Percentiles rank a stretch among this genome's conserved stretches.
Evolutionary conservation across 2,797 vertebrate species (phyloP).

Genomic region (Aythya fuligula): DNA sequence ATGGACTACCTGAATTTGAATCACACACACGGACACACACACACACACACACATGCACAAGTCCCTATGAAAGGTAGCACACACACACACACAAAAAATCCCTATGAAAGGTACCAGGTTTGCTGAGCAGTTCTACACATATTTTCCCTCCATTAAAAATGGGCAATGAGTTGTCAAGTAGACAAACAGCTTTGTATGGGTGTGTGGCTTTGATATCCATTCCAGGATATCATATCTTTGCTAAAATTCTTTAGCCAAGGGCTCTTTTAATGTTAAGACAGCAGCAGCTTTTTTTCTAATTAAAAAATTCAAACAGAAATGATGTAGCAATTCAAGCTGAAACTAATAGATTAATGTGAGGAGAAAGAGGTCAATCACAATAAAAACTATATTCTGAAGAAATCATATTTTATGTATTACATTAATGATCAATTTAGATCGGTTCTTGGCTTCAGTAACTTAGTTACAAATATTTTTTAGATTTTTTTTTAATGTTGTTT

Average conservation of each 20-base stretch:
- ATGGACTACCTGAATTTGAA: neutral
- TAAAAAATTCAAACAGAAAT: neutral
- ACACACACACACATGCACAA: too few species aligned
- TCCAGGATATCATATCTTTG: neutral
- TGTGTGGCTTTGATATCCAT: neutral
- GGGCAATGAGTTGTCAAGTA: neutral
- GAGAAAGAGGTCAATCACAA: neutral
- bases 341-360: neutral
- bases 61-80: too few species aligned
- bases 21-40: neutral
- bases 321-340: neutral
- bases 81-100: too few species aligned
- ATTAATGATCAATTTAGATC: constrained; percentile 24
- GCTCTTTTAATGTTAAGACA: neutral
- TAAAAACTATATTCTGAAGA: neutral
- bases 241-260: neutral
- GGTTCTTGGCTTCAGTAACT: constrained; percentile 22
- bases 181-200: fast-evolving
- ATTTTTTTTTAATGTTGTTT: constrained; percentile 11
- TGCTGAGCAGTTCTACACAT: neutral
- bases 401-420: constrained; percentile 28
- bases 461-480: constrained; percentile 48
- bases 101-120: neutral
- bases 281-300: constrained; percentile 16
- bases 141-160: neutral